A percentile compares a stretch with the other conserved stretches of the same genome.
These are phyloP conservation scores for Haliaeetus leucogaster DNA, from an alignment of 2,113 vertebrate genomes.

Conservation along the genomic window DNA sequence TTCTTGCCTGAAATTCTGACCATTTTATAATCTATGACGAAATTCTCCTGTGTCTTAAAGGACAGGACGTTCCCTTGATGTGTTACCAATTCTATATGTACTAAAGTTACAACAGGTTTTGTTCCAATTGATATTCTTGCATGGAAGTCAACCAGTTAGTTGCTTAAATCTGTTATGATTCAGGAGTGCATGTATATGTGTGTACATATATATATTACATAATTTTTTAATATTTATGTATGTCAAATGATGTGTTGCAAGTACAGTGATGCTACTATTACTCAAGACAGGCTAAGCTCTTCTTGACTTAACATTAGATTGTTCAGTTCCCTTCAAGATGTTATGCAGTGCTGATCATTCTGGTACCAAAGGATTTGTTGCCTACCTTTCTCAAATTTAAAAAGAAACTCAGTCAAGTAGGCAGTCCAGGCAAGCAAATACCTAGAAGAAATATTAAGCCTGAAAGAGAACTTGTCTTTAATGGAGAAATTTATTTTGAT, in stretches of 20 bases:
- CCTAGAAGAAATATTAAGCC: not conserved
- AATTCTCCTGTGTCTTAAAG: not conserved
- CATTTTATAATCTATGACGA: not conserved
- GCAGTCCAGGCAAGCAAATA: not conserved
- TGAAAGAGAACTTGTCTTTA: not conserved
- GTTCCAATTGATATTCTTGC: not conserved
- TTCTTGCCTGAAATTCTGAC: not conserved
- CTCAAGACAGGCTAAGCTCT: not conserved
- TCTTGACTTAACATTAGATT: not conserved
- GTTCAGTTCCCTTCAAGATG: not conserved
- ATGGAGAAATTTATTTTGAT: not conserved
- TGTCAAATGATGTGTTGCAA: not conserved
- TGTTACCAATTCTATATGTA: not conserved
- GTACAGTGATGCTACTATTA: not conserved
- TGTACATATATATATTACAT: not conserved
- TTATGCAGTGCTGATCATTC: not conserved
- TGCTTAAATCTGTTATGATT: not conserved
- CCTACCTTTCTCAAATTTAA: not conserved
- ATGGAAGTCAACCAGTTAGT: not conserved
- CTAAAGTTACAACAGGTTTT: not conserved
- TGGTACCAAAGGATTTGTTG: accelerated
- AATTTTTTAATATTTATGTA: not conserved
- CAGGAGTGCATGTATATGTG: not conserved
- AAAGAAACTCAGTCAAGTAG: not conserved
- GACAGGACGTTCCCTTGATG: not conserved